Base-by-base conservation (phyloP, 2,113 vertebrate genomes). In the Siniperca knerii region DNA sequence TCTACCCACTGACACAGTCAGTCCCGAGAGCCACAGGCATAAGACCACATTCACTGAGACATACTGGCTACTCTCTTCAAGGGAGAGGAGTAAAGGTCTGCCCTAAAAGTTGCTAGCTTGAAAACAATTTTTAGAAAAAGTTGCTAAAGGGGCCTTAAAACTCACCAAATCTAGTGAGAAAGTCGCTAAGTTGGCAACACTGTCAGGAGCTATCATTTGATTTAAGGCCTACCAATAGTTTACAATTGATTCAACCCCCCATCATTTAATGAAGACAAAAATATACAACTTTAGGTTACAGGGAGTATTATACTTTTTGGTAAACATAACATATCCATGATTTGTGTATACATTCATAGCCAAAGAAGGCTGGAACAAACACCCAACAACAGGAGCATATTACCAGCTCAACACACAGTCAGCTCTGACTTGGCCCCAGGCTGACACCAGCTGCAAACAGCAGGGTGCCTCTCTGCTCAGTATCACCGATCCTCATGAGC, bases 391-490 rank as follows among this genome's bases (percentile, higher is more conserved):
- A 13, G 93, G 94, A 46, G 89, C 92, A 2, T 92, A 92, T 73
- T 98, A 99, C 91, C 97, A 97, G 92, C 91, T 97, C 75, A 98
- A 98, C 77, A 81, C 84, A 64, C 81, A 95, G 0, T 91, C 97
- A 21, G 96, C 96, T 40, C 88, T 99, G 80, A 97, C 94, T 0
- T 98, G 97, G 97, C 85, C 96, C 11, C 96, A 99, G 89, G 98
- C 98, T 20, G 96, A 97, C 66, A 95, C 90, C 91, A 98, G 97
- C 92, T 99, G 98, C 82, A 96, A 95, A 23, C 97, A 99, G 60
- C 97, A 98, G 86, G 88, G 91, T 0, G 94, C 96, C 0, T 94
- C 96, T 0, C 90, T 99, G 71, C 25, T 97, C 81, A 97, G 97
- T 67, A 89, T 99, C 90, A 96, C 95, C 0, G 96, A 98, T 75